These are phyloP conservation scores for Henricia sp. DNA, from an alignment of 53 echinoderm and acorn worm genomes.

Conservation along the genomic window DNA sequence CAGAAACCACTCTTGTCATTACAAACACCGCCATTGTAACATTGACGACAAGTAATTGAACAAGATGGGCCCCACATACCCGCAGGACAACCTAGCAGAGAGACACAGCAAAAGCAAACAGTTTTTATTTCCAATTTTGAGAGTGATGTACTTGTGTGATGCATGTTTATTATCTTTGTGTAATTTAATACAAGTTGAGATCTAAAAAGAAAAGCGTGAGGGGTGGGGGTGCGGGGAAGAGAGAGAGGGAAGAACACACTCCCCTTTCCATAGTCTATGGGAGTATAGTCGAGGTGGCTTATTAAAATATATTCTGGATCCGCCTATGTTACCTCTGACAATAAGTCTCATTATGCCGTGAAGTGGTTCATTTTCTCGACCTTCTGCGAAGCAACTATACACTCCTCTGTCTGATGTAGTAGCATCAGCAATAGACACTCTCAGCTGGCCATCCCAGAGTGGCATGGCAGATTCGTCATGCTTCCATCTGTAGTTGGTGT, in stretches of 20 bases:
- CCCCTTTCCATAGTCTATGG: no score
- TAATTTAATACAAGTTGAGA: no score
- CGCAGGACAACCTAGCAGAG: slow-evolving; percentile 57
- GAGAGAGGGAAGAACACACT: no score
- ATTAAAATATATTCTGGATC: not conserved
- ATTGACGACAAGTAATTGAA: slow-evolving; percentile 49
- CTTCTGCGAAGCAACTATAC: not conserved
- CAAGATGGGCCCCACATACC: slow-evolving; percentile 71
- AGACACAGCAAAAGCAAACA: no score
- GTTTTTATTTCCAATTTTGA: no score
- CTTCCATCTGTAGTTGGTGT: slow-evolving; percentile 9
- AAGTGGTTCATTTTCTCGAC: not conserved
- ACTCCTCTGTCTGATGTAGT: no score
- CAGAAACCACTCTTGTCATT: slow-evolving; percentile 65
- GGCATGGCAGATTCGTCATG: slow-evolving; percentile 4
- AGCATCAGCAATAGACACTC: slow-evolving; percentile 7
- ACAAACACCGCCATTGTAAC: slow-evolving; percentile 81
- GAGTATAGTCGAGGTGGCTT: no score
- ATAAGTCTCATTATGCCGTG: slow-evolving; percentile 64
- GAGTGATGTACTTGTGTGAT: no score
- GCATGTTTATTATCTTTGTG: no score
- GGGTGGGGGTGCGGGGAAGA: no score
- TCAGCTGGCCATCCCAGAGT: not conserved
- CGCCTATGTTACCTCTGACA: slow-evolving; percentile 52
- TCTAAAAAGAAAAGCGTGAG: no score